Conservation (phyloP, 2,888 invertebrate species). For the Drosophila fulvimacula region DNA sequence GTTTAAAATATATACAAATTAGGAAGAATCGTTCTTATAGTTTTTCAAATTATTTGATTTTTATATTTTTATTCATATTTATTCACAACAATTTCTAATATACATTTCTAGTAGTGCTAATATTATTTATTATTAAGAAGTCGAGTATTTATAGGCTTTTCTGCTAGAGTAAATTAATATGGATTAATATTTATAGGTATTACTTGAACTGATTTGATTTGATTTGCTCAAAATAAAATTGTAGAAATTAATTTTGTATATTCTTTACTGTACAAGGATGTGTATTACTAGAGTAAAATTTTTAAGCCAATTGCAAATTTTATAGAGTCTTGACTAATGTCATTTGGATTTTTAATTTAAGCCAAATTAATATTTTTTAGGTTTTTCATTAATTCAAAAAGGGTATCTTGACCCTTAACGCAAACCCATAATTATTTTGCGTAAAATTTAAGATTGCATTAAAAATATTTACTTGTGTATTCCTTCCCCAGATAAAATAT, state of each 20-base stretch:
- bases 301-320: not conserved
- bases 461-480: not conserved
- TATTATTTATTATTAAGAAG: not conserved
- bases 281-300: not conserved
- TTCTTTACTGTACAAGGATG: not conserved
- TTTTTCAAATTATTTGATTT: not conserved
- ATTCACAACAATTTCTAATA: conserved; percentile 6
- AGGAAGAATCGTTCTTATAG: not conserved
- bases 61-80: not conserved
- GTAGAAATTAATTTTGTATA: not conserved
- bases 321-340: not conserved
- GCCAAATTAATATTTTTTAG: not conserved
- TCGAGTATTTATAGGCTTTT: not conserved
- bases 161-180: not conserved
- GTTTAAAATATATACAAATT: not conserved
- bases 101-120: not conserved
- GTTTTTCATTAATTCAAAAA: too few relatives aligned
- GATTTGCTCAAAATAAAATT: not conserved
- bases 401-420: too few relatives aligned
- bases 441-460: not conserved
- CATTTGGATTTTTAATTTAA: not conserved
- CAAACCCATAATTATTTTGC: not conserved
- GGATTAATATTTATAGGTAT: not conserved
- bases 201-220: not conserved
- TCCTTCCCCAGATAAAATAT: not conserved